Conservation (phyloP, 1,140 invertebrate genomes). For the Polypedilum pembai region DNA sequence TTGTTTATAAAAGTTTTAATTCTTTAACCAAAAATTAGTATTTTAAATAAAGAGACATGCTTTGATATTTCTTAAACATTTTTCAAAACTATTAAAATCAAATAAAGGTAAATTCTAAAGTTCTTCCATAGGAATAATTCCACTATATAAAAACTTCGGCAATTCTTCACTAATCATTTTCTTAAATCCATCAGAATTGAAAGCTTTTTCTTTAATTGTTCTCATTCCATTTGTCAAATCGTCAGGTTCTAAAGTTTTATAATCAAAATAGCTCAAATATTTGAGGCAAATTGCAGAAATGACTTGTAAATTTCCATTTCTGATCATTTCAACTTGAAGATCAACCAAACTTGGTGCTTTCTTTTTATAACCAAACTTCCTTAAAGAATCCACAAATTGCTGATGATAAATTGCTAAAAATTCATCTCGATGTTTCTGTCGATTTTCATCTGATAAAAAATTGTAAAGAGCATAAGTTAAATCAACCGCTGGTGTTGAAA, state of each 20-base stretch:
- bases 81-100: too few species aligned
- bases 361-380: not conserved
- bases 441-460: not conserved
- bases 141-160: not conserved
- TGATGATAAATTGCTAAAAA: conserved; percentile 1
- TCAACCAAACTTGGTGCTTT: not conserved
- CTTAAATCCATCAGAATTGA: conserved; percentile 6
- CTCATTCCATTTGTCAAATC: not conserved
- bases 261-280: conserved; percentile 3
- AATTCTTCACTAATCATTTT: not conserved
- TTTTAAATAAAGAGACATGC: too few species aligned
- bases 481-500: not conserved
- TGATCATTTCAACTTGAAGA: conserved; percentile 6
- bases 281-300: not conserved
- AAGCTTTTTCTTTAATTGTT: conserved; percentile 5
- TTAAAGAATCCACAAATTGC: not conserved
- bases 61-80: too few species aligned
- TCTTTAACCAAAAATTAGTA: too few species aligned
- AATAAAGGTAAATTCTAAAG: too few species aligned
- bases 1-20: too few species aligned
- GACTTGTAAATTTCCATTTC: not conserved
- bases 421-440: not conserved
- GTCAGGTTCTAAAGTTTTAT: not conserved
- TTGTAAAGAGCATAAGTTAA: not conserved
- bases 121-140: not conserved